A percentile compares a stretch with the other conserved stretches of the same genome.
phyloP scores from a whole-genome alignment of 2,113 vertebrate species.

The Capreolus pygargus region DNA sequence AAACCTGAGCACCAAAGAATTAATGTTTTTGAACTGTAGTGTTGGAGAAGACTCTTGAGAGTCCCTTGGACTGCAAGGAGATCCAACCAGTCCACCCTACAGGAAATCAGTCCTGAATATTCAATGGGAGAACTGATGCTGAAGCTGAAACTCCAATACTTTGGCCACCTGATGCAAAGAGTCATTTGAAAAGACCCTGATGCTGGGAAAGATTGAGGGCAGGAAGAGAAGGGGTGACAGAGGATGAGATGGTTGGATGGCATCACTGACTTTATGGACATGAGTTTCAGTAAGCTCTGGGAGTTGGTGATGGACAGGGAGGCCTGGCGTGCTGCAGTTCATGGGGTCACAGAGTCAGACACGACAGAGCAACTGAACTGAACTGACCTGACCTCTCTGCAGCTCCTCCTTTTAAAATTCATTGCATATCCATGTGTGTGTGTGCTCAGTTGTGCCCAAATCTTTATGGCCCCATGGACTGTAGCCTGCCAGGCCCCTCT shows the following conservation, averaged over 20 bases:
- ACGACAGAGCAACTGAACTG: background rate
- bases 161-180: background rate
- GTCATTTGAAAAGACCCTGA: background rate
- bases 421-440: background rate
- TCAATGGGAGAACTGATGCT: background rate
- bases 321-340: background rate
- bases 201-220: background rate
- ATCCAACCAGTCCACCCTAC: background rate
- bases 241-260: background rate
- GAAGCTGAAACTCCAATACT: background rate
- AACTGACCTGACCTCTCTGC: background rate
- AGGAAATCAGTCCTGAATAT: background rate
- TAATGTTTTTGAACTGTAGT: background rate
- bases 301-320: background rate
- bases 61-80: background rate
- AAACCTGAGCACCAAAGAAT: rapidly evolving
- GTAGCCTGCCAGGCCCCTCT: background rate
- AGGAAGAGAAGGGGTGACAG: background rate
- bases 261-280: background rate
- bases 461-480: background rate
- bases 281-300: background rate
- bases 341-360: background rate
- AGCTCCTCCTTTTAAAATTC: background rate
- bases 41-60: background rate
- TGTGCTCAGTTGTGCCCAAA: background rate